Base-by-base conservation (phyloP, 2,113 vertebrate species). In the Alexandromys fortis region DNA sequence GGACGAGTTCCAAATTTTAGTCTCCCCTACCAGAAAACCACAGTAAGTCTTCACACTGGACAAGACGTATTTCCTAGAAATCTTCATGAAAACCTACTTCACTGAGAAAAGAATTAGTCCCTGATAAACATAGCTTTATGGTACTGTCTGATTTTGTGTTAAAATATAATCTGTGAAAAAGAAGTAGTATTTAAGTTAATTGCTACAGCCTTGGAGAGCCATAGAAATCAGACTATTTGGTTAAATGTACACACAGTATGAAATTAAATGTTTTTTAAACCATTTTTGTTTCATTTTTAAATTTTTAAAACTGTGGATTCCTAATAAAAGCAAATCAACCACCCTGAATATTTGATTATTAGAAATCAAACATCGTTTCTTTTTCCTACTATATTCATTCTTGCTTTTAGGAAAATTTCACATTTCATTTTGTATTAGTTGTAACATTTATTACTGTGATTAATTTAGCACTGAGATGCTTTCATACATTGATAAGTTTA, bases 381-480 rank as follows among this genome's bases (percentile, higher is more conserved):
- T 30, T 4, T 8, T 17, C 72, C 14, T 88, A 61, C 82, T 19
- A 67, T 94, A 76, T 38, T 70, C 5, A 24, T 92, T 86, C 73
- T 45, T 92, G 52, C 6, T 95, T 86, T 21, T 91, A 58, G 75
- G 72, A n/a, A 83, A 52, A 70, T 79, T 72, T 94, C 89, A 76
- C 26, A 95, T 83, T 96, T 94, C 17, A 55, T 86, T 93, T 65
- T 92, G 19, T 58, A 65, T 61, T 94, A 17, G 47, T 16, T 55
- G 52, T 55, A 55, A 55, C 14, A 55, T 55, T 55, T 96, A 87
- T 76, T 86, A 47, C 78, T 96, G 26, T 70, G 91, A 58, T 87
- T 97, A 92, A 85, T 88, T 93, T 96, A 90, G 33, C 75, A 93
- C 58, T 90, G 13, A 90, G 5, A 89, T 92, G 17, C 88, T 87